phyloP scores from a whole-genome alignment of 1,140 invertebrate species.

The Hesperophylax magnus region DNA sequence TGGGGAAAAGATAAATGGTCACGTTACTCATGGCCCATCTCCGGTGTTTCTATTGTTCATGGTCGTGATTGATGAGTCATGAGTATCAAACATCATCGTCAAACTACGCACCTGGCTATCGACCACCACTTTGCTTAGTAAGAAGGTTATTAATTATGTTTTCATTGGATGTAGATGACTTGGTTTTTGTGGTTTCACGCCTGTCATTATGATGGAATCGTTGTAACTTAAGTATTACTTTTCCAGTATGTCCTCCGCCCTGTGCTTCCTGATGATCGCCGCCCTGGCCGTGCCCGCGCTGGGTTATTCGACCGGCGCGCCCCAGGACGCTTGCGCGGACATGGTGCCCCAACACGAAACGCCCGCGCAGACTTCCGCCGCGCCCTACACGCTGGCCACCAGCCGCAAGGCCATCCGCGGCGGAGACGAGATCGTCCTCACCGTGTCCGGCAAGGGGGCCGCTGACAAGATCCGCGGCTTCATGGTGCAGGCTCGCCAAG shows the following conservation, averaged over 20 bases:
- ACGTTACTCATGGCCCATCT: too few species aligned
- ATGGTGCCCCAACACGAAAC: conserved; percentile 70
- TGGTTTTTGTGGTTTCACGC: too few species aligned
- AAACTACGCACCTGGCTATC: too few species aligned
- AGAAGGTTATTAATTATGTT: too few species aligned
- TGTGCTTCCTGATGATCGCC: conserved; percentile 58
- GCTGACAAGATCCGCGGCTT: conserved; percentile 70
- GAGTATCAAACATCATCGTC: too few species aligned
- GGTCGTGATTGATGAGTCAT: too few species aligned
- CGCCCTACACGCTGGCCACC: conserved; percentile 68
- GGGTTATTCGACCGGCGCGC: conserved; percentile 67
- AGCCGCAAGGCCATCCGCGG: conserved; percentile 63
- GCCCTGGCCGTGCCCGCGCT: conserved; percentile 60
- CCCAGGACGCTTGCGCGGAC: conserved; percentile 66
- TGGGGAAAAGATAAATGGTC: too few species aligned
- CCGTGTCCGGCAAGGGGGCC: conserved; percentile 63
- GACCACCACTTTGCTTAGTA: too few species aligned
- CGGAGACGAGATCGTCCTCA: conserved; percentile 61
- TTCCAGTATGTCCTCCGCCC: conserved; percentile 58
- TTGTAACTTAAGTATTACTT: background rate
- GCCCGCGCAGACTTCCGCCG: conserved; percentile 61
- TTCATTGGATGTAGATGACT: too few species aligned
- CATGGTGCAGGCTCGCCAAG: conserved; percentile 69
- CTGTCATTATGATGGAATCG: too few species aligned
- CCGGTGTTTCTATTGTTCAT: too few species aligned